phyloP scores from a whole-genome alignment of 2,113 vertebrate genomes.

The Syrrhaptes paradoxus region DNA sequence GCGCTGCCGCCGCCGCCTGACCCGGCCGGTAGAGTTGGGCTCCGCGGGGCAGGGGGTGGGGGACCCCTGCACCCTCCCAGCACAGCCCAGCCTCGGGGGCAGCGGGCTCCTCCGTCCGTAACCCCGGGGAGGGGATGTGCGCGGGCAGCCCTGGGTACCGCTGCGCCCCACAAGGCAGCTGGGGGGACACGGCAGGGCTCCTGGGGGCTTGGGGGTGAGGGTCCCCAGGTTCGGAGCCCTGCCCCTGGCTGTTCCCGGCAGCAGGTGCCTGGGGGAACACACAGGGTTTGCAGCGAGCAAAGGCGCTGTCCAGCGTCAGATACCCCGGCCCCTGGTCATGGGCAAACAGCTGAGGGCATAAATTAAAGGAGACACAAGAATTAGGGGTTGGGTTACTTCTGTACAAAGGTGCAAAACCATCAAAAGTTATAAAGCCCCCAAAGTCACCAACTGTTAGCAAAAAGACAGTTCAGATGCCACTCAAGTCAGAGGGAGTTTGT shows the following conservation, averaged over 20 bases:
- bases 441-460: too few relatives aligned
- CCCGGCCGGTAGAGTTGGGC: background rate
- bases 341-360: background rate
- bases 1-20: background rate
- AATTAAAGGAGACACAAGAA: too few relatives aligned
- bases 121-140: background rate
- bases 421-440: background rate
- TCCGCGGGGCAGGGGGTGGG: background rate
- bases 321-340: rapidly evolving
- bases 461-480: rapidly evolving
- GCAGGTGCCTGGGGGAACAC: background rate
- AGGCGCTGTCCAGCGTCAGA: rapidly evolving
- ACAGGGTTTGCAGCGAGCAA: too few relatives aligned
- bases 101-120: background rate
- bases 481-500: too few relatives aligned
- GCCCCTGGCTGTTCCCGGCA: rapidly evolving
- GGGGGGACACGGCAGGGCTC: rapidly evolving
- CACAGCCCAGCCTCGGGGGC: background rate
- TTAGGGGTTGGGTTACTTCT: rapidly evolving
- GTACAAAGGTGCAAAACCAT: background rate
- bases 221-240: background rate
- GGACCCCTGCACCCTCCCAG: background rate
- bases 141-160: rapidly evolving
- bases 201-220: rapidly evolving
- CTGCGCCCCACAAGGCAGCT: background rate